A percentile compares a stretch with the other conserved stretches of the same genome.
These are phyloP conservation scores for Orthosia gothica DNA, from an alignment of 2,888 invertebrate species.

Conservation along the genomic window DNA sequence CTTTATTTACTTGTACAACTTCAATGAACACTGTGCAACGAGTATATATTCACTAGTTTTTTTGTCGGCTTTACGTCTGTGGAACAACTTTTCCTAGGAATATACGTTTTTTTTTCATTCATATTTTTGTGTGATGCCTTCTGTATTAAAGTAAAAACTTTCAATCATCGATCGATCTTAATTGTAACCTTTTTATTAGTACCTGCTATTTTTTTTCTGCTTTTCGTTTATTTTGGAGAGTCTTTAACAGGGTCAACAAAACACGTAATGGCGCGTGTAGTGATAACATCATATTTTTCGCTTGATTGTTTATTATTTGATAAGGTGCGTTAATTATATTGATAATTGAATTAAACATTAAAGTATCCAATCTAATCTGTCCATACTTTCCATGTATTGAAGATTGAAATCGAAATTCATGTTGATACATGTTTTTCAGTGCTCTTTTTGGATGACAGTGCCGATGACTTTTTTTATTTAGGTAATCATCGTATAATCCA, in stretches of 20 bases:
- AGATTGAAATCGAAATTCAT: neutral
- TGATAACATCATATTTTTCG: constrained; percentile 1
- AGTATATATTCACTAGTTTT: constrained; percentile 50
- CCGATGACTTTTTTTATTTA: too few species aligned
- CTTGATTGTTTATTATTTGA: constrained; percentile 3
- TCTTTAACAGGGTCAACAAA: neutral
- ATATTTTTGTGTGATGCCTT: neutral
- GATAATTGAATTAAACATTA: constrained; percentile 10
- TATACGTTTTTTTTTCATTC: neutral
- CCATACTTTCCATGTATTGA: neutral
- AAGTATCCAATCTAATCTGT: constrained; percentile 14
- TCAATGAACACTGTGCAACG: constrained; percentile 61
- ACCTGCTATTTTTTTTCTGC: neutral
- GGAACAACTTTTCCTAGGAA: neutral
- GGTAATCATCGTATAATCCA: neutral
- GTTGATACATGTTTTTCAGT: neutral
- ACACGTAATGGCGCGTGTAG: neutral
- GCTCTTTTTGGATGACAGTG: neutral
- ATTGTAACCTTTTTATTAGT: neutral
- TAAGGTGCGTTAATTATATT: neutral
- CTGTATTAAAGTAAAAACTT: neutral
- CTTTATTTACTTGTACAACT: constrained; percentile 68
- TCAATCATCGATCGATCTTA: neutral
- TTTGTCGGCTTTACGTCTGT: constrained; percentile 13
- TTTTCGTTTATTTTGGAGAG: neutral